phyloP scores from a whole-genome alignment of 2,113 vertebrate species.

The Hystrix brachyura region DNA sequence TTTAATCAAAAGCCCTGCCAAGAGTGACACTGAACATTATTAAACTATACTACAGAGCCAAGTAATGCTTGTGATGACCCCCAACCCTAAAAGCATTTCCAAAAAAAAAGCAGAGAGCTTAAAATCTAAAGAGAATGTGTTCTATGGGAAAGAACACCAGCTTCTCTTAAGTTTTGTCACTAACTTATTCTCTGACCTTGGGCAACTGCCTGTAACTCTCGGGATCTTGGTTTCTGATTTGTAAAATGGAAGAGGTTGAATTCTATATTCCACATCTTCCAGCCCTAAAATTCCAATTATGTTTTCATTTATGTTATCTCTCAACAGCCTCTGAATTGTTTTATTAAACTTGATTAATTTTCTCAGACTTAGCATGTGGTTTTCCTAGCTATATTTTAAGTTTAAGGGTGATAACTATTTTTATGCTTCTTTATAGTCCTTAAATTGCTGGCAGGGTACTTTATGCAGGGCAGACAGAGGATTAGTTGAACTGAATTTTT shows the following conservation, averaged over 20 bases:
- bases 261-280: constrained; percentile 18
- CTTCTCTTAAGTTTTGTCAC: constrained; percentile 1
- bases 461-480: constrained; percentile 38
- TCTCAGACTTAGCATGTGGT: constrained; percentile 27
- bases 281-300: constrained; percentile 34
- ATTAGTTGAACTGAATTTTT: constrained; percentile 67
- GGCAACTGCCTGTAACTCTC: constrained; percentile 16
- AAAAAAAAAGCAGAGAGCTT: constrained; percentile 42
- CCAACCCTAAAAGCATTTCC: constrained; percentile 31
- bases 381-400: constrained; percentile 48
- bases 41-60: background rate
- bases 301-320: constrained; percentile 43
- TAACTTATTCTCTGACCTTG: constrained; percentile 51
- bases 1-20: constrained; percentile 64
- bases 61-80: constrained; percentile 27
- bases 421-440: constrained; percentile 47
- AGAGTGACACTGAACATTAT: constrained; percentile 16
- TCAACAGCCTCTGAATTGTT: constrained; percentile 54
- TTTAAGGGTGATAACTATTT: constrained; percentile 37
- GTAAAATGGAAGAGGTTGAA: constrained; percentile 45
- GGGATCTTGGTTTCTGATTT: constrained; percentile 8
- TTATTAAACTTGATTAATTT: constrained; percentile 59
- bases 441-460: constrained; percentile 52
- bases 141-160: background rate
- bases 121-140: constrained; percentile 16